Percentiles rank a stretch among this genome's conserved stretches.
phyloP scores from a whole-genome alignment of 2,888 invertebrate species.

The Mesopsocus fuscifrons region DNA sequence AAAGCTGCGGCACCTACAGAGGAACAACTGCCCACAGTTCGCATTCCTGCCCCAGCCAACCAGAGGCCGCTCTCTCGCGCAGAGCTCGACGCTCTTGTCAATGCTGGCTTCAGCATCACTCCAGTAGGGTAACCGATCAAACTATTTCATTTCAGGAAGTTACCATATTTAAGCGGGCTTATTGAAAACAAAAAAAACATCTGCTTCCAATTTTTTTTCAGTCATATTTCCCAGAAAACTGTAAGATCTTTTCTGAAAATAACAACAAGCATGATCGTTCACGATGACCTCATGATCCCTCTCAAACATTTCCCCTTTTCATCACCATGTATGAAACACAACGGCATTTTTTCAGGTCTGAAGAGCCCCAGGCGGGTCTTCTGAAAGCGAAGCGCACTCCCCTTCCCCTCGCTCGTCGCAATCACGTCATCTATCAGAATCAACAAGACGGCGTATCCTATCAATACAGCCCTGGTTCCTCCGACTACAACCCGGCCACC shows the following conservation, averaged over 20 bases:
- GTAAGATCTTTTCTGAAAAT: too few species aligned
- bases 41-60: neutral
- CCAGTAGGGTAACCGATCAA: too few species aligned
- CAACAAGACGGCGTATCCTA: slow-evolving; percentile 7
- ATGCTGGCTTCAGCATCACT: slow-evolving; percentile 2
- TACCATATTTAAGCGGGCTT: too few species aligned
- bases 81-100: slow-evolving; percentile 2
- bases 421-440: slow-evolving; percentile 8
- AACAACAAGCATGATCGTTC: too few species aligned
- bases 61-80: slow-evolving; percentile 1
- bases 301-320: too few species aligned
- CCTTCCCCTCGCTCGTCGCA: neutral
- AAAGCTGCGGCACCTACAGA: neutral
- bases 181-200: too few species aligned
- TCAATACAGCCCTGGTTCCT: slow-evolving; percentile 4
- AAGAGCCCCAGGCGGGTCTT: neutral
- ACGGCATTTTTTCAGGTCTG: too few species aligned
- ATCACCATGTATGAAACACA: too few species aligned
- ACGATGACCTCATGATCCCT: too few species aligned
- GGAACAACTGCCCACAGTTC: neutral
- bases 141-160: too few species aligned
- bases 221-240: too few species aligned
- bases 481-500: neutral
- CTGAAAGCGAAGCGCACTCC: neutral
- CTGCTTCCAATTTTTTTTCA: too few species aligned